A percentile compares a stretch with the other conserved stretches of the same genome.
Evolutionary conservation across 2,888 invertebrate genomes (phyloP).

Genomic region (Zele albiditarsus): DNA sequence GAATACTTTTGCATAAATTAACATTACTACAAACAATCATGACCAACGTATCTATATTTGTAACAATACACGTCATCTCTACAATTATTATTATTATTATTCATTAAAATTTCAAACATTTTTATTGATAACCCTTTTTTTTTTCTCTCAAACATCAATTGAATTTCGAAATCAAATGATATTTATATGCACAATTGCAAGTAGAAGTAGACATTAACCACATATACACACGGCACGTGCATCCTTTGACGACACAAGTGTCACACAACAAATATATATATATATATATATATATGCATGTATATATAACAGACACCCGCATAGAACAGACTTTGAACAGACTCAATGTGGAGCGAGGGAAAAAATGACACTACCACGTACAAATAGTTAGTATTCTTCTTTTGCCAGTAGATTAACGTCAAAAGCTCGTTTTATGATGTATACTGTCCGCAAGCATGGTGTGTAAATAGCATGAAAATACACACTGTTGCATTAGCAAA

Average conservation of each 20-base stretch:
- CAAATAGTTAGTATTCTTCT: not conserved
- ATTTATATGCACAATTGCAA: not conserved
- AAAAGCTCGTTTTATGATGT: not conserved
- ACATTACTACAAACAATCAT: not conserved
- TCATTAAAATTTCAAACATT: not conserved
- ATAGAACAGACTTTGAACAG: not conserved
- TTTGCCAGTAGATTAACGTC: not conserved
- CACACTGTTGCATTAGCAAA: too few relatives aligned
- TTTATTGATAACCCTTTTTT: not conserved
- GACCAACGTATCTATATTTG: too few relatives aligned
- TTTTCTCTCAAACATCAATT: slow-evolving; percentile 53
- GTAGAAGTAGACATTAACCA: slow-evolving; percentile 7
- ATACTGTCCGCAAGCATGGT: slow-evolving; percentile 28
- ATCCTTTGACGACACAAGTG: slow-evolving; percentile 53
- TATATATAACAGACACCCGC: not conserved
- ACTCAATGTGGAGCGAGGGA: not conserved
- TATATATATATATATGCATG: not conserved
- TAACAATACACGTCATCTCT: too few relatives aligned
- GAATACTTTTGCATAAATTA: slow-evolving; percentile 46
- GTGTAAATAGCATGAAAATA: not conserved
- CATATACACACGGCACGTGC: not conserved
- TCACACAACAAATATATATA: not conserved
- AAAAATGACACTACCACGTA: not conserved
- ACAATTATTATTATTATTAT: too few relatives aligned
- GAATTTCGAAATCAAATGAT: not conserved